These are phyloP conservation scores for Phaenicophaeus curvirostris DNA, from an alignment of 2,797 vertebrate species.

Conservation along the genomic window DNA sequence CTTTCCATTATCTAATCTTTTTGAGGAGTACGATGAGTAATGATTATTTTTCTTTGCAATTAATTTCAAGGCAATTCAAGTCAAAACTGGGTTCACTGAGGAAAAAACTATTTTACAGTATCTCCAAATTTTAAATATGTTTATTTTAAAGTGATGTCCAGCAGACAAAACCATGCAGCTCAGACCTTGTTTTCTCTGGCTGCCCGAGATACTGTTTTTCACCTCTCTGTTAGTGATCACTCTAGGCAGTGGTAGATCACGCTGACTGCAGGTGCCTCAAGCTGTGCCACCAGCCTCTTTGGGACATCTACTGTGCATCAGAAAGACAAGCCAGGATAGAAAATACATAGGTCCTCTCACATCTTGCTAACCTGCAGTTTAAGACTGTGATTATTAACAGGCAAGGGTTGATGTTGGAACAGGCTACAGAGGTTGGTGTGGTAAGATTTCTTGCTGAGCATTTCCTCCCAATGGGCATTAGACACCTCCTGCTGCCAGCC, in stretches of 20 bases:
- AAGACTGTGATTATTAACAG: background rate
- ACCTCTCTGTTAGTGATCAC: background rate
- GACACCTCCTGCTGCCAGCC: background rate
- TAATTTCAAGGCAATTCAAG: background rate
- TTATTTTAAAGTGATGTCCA: background rate
- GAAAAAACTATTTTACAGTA: background rate
- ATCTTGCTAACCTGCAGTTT: background rate
- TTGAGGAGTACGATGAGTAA: background rate
- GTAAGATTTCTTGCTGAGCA: background rate
- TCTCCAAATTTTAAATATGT: background rate
- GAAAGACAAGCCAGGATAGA: background rate
- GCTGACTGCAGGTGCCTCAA: background rate
- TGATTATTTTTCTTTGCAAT: background rate
- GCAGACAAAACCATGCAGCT: background rate
- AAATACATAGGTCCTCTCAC: fast-evolving
- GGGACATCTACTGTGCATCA: background rate
- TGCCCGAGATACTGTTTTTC: background rate
- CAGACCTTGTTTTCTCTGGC: background rate
- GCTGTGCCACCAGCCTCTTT: background rate
- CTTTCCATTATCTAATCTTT: background rate
- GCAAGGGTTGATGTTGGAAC: background rate
- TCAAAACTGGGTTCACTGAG: background rate
- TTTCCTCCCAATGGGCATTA: background rate
- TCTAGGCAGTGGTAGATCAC: background rate
- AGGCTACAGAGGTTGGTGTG: background rate